Conservation (phyloP, 1,140 invertebrate species). For the Dendroctonus valens region DNA sequence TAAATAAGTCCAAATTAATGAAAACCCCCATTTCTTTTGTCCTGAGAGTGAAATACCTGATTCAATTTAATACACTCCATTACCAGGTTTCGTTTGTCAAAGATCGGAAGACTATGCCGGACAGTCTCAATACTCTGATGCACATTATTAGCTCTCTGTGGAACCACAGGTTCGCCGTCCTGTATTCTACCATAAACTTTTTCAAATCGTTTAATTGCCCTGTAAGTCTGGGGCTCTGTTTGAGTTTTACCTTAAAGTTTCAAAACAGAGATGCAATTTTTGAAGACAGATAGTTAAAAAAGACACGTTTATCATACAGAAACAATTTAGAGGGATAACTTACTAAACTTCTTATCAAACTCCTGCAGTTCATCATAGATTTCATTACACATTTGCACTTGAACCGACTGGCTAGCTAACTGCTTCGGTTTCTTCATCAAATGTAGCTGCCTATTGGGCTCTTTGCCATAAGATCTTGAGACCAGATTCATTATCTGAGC, state of each 20-base stretch:
- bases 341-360: conserved; percentile 23
- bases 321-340: not conserved
- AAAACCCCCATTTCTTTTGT: not conserved
- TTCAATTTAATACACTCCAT: conserved; percentile 55
- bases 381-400: conserved; percentile 11
- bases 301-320: not conserved
- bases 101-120: conserved; percentile 63
- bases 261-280: too few relatives aligned
- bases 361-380: conserved; percentile 17
- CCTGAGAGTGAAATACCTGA: conserved; percentile 49
- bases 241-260: conserved; percentile 3
- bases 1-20: conserved; percentile 45
- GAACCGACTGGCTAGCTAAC: conserved; percentile 56
- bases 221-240: conserved; percentile 48
- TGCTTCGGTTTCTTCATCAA: conserved; percentile 62
- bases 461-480: conserved; percentile 64
- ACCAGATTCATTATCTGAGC: conserved; percentile 60
- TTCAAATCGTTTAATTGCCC: conserved; percentile 56
- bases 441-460: conserved; percentile 63
- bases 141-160: not conserved
- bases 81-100: conserved; percentile 55
- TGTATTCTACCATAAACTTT: conserved; percentile 24
- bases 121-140: conserved; percentile 40
- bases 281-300: not conserved
- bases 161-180: conserved; percentile 15